phyloP scores from a whole-genome alignment of 2,888 invertebrate species.

The Galerucella nymphaeae region DNA sequence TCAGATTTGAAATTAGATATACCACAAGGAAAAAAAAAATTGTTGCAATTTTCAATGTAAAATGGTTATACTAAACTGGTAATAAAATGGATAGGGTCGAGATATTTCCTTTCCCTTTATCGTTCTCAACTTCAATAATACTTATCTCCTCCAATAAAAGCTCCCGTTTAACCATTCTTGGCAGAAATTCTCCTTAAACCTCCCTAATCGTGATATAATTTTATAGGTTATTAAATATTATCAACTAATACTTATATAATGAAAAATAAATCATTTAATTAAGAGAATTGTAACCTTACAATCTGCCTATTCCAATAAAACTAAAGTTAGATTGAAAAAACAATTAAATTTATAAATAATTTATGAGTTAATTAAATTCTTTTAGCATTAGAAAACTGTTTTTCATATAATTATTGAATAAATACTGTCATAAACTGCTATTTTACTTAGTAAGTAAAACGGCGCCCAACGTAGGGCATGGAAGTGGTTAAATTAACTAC shows the following conservation, averaged over 20 bases:
- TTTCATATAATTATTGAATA: not conserved
- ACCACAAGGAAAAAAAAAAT: no score
- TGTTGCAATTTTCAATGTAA: not conserved
- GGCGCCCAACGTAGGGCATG: no score
- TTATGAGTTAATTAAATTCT: conserved; percentile 31
- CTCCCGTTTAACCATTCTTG: not conserved
- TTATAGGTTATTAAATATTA: no score
- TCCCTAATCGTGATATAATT: not conserved
- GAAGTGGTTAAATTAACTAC: no score
- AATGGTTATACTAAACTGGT: not conserved
- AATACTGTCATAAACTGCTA: not conserved
- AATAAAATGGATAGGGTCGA: not conserved
- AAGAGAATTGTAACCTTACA: not conserved
- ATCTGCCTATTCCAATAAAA: not conserved
- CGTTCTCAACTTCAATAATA: not conserved
- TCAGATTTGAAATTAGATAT: no score
- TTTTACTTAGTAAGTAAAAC: not conserved
- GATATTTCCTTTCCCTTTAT: not conserved
- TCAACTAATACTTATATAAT: not conserved
- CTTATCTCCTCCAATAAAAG: not conserved
- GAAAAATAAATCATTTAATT: no score
- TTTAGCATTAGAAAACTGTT: not conserved
- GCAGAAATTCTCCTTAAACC: not conserved
- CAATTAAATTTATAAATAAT: conserved; percentile 23
- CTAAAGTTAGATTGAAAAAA: conserved; percentile 9